Conservation (phyloP, 35 echinoderm and acorn worm genomes). For the Hemicentrotus pulcherrimus region DNA sequence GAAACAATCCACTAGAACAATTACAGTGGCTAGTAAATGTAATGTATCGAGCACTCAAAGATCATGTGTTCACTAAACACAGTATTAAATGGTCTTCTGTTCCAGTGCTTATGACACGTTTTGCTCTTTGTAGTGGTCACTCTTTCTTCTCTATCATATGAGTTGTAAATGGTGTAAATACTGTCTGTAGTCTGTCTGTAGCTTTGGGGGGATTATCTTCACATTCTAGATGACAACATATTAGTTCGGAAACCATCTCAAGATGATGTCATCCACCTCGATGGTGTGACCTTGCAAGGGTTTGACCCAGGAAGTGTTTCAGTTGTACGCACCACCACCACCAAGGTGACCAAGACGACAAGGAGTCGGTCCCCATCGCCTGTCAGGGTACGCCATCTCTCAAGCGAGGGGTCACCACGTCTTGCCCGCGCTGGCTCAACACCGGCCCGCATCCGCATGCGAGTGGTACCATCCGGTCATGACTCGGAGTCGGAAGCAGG, state of each 20-base stretch:
- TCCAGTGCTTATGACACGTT: too few relatives aligned
- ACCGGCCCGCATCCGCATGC: constrained; percentile 35
- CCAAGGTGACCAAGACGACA: constrained; percentile 74
- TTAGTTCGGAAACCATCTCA: constrained; percentile 32
- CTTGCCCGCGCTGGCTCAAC: not conserved
- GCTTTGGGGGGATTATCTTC: not conserved
- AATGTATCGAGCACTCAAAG: too few relatives aligned
- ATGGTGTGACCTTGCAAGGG: constrained; percentile 76
- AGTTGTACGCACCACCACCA: constrained; percentile 68
- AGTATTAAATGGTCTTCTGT: too few relatives aligned
- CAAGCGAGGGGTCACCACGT: not conserved
- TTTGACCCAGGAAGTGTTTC: constrained; percentile 72
- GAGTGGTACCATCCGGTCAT: constrained; percentile 15
- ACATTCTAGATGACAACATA: not conserved
- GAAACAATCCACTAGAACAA: too few relatives aligned
- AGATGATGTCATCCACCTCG: constrained; percentile 64
- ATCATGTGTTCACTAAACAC: too few relatives aligned
- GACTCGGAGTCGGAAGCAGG: constrained; percentile 49
- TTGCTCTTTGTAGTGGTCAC: too few relatives aligned
- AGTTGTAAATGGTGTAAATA: too few relatives aligned
- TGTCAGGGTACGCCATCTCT: constrained; percentile 17
- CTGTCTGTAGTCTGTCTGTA: not conserved
- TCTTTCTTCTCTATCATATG: too few relatives aligned
- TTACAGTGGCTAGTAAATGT: too few relatives aligned
- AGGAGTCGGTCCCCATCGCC: constrained; percentile 76